Percentiles rank a stretch among this genome's conserved stretches.
phyloP scores from a whole-genome alignment of 2,113 vertebrate species.

The Crotophaga sulcirostris region DNA sequence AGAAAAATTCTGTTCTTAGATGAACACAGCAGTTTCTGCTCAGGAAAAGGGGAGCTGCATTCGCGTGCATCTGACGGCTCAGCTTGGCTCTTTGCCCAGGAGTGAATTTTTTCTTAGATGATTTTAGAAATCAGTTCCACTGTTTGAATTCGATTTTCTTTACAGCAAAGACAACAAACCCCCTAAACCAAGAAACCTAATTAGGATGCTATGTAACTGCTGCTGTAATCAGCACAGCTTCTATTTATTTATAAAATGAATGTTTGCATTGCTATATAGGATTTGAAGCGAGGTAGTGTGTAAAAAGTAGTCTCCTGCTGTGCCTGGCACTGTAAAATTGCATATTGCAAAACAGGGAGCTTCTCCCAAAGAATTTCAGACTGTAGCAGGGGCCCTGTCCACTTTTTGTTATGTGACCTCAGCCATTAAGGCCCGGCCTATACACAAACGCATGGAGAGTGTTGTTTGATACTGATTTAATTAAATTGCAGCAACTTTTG shows the following conservation, averaged over 20 bases:
- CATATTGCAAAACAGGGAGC: not conserved
- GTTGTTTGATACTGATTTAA: constrained; percentile 4
- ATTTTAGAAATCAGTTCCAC: constrained; percentile 29
- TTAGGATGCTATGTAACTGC: not conserved
- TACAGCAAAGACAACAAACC: not conserved
- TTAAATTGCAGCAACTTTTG: constrained; percentile 15
- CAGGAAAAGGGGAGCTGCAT: not conserved
- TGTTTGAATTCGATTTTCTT: constrained; percentile 3
- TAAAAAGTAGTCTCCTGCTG: not conserved
- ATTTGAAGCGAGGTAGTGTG: not conserved
- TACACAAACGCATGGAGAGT: not conserved
- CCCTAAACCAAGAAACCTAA: not conserved
- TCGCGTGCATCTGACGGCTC: not conserved
- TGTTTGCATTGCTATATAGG: not conserved
- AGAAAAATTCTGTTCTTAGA: not conserved
- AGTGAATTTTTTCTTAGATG: not conserved
- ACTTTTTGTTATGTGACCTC: not conserved
- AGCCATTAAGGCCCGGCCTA: not conserved
- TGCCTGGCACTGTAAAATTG: not conserved
- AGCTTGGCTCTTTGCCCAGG: not conserved
- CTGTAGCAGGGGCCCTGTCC: not conserved
- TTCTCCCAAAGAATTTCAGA: not conserved
- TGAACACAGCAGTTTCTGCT: not conserved
- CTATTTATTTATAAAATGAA: not conserved
- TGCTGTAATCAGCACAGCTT: not conserved